Percentiles rank a stretch among this genome's conserved stretches.
These are phyloP conservation scores for Nyctereutes procyonoides DNA, from an alignment of 2,113 vertebrate species.

Conservation along the genomic window DNA sequence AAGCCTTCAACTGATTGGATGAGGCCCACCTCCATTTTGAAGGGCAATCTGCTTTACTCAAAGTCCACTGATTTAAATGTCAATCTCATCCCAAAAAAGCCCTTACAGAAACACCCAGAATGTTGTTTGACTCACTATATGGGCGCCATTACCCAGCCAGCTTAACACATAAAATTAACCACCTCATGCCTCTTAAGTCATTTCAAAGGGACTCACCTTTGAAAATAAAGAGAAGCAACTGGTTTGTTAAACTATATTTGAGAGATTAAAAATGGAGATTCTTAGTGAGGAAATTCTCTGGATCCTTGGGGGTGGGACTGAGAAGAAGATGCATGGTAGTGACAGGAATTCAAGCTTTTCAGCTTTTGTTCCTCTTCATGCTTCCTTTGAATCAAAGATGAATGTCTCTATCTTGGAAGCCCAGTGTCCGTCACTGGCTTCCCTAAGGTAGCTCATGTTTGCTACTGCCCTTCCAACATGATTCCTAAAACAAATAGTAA, in stretches of 20 bases:
- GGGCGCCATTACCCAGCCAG: neutral
- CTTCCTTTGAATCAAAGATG: neutral
- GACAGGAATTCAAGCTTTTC: neutral
- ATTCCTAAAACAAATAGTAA: neutral
- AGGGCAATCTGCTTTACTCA: neutral
- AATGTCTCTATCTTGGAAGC: neutral
- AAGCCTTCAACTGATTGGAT: neutral
- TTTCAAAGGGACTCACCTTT: neutral
- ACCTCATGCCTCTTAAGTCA: neutral
- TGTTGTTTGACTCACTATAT: neutral
- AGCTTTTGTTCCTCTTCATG: neutral
- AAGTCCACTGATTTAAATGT: neutral
- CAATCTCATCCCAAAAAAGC: neutral
- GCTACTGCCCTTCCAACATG: neutral
- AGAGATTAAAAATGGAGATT: slow-evolving; percentile 1
- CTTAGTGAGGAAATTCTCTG: neutral
- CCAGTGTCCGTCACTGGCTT: neutral
- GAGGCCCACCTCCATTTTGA: neutral
- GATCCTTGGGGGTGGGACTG: neutral
- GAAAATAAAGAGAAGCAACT: neutral
- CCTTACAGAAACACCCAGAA: neutral
- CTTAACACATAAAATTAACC: neutral
- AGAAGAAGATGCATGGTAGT: neutral
- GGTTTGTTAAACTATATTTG: neutral
- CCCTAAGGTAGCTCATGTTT: neutral